These are phyloP conservation scores for Hassar affinis DNA, from an alignment of 2,113 vertebrate species.

Conservation along the genomic window DNA sequence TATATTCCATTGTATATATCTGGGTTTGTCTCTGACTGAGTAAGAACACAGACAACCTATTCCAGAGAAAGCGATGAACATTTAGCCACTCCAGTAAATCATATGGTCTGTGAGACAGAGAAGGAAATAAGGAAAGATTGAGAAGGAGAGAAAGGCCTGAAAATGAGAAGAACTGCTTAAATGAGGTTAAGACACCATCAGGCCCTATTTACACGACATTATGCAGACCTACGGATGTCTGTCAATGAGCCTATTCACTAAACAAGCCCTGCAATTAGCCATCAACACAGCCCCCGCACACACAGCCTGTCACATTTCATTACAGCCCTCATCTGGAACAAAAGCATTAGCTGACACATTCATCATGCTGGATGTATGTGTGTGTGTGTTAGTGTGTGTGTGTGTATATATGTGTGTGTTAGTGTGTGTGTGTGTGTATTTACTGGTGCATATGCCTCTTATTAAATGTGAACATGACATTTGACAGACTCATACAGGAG, in stretches of 20 bases:
- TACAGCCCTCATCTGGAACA: constrained; percentile 49
- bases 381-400: constrained; percentile 27
- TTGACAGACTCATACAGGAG: constrained; percentile 20
- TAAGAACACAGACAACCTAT: constrained; percentile 38
- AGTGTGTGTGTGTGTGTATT: neutral
- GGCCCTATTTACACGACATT: constrained; percentile 55
- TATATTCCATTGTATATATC: no score
- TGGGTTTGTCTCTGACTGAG: constrained; percentile 14
- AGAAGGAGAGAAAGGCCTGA: constrained; percentile 33
- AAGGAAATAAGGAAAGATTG: constrained; percentile 13
- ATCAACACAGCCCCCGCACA: constrained; percentile 44
- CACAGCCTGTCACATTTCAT: constrained; percentile 51
- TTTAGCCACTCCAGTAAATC: constrained; percentile 40
- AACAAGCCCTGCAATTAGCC: constrained; percentile 55
- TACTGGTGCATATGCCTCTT: constrained; percentile 19
- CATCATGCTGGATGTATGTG: constrained; percentile 26
- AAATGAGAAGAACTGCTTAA: constrained; percentile 51
- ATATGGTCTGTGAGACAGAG: constrained; percentile 28
- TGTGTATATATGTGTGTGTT: constrained; percentile 1
- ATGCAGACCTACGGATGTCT: constrained; percentile 52
- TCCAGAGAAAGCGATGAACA: constrained; percentile 22
- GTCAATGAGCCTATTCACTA: constrained; percentile 56
- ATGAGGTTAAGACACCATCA: constrained; percentile 55
- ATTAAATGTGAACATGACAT: constrained; percentile 26
- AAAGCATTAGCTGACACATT: constrained; percentile 54